Base-by-base conservation (phyloP, 2,888 invertebrate species). In the Parnassius apollo region DNA sequence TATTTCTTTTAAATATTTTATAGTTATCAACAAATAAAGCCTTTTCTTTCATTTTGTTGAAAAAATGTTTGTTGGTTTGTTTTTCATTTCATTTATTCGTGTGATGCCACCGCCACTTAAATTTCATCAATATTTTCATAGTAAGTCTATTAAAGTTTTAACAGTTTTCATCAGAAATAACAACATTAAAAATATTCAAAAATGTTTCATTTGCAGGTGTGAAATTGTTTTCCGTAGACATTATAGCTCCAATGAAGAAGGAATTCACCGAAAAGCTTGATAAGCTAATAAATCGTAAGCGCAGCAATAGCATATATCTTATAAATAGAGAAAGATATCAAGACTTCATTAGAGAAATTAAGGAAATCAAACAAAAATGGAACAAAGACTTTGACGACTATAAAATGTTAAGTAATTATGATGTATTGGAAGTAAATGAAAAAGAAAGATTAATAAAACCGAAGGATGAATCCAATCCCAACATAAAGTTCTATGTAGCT, bases 391-490 rank as follows among this genome's bases (percentile, higher is more conserved):
- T 78, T 62, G 79, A 84, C 22, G 89, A 90, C 61, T 88, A 78
- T 48, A 85, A 80, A 75, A 78, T 84, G 77, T 70, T 89, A 46
- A 74, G 81, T 0, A 85, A 73, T 65, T 89, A 88, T 67, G 86
- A 88, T 67, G 63, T 88, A 25, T 50, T 86, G 48, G 68, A 76
- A 42, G 65, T 83, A 0, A 78, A 72, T 50, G 80, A 78, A 0
- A 80, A 64, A 61, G 81, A 86, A 50, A 75, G 79, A 61, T 71
- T 89, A 0, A 78, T 89, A 42, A 80, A 79, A 65, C 83, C 86
- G 0, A 79, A 72, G 61, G 78, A 75, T 48, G 83, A 80, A 12
- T 50, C 35, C 0, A 72, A 74, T 64, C 59, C 70, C 50, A 62
- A 55, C 66, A 69, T 84, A 7, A 86, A 82, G 62, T 89, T 88